Evolutionary conservation across 2,113 vertebrate genomes (phyloP).

Genomic region (Talpa occidentalis): DNA sequence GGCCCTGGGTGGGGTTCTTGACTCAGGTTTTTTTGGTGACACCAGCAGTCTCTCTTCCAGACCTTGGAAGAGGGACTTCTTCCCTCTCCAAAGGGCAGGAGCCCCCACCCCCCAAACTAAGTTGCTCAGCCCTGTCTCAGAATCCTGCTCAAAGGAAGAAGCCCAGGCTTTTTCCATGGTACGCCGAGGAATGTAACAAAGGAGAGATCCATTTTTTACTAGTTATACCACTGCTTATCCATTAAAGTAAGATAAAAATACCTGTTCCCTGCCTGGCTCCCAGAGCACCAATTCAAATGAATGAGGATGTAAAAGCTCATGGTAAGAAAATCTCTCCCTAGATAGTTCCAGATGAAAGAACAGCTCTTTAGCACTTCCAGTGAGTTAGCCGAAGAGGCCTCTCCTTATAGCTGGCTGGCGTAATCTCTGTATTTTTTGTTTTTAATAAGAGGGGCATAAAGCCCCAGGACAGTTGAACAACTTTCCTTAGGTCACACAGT

Average conservation of each 20-base stretch:
- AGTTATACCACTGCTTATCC: slow-evolving; percentile 74
- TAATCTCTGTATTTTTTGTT: background rate
- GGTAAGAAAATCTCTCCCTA: slow-evolving; percentile 80
- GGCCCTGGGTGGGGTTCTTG: background rate
- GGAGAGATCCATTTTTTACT: slow-evolving; percentile 66
- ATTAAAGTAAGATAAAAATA: slow-evolving; percentile 83
- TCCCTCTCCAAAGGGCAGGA: background rate
- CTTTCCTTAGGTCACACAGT: slow-evolving; percentile 11
- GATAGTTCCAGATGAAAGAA: slow-evolving; percentile 77
- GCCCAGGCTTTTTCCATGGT: background rate
- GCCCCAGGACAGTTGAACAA: slow-evolving; percentile 38
- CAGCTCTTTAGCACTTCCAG: slow-evolving; percentile 76
- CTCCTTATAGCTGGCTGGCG: slow-evolving; percentile 27
- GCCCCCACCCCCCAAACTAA: background rate
- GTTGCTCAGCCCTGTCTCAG: background rate
- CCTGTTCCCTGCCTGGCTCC: slow-evolving; percentile 75
- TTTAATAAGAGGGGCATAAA: background rate
- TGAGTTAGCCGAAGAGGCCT: slow-evolving; percentile 58
- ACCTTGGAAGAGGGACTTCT: background rate
- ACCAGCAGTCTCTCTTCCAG: background rate
- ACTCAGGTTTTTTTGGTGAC: background rate
- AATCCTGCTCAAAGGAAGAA: slow-evolving; percentile 1
- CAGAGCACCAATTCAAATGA: slow-evolving; percentile 80
- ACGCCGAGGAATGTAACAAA: background rate
- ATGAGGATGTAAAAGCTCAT: slow-evolving; percentile 82